Conservation (phyloP, 2,113 vertebrate genomes). For the Oryctolagus cuniculus region DNA sequence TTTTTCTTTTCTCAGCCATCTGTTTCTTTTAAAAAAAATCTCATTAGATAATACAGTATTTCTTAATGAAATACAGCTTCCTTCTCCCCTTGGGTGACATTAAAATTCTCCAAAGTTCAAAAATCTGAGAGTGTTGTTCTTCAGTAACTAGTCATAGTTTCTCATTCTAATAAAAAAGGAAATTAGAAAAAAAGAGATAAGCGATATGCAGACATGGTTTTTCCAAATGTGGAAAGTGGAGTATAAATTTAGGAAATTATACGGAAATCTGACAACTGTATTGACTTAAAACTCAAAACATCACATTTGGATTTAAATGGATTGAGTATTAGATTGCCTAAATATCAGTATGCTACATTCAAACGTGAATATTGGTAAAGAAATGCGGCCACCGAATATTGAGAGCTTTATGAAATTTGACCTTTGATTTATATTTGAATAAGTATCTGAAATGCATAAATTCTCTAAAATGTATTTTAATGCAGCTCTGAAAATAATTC, state of each 20-base stretch:
- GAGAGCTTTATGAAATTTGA: background rate
- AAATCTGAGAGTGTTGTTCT: background rate
- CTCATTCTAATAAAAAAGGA: background rate
- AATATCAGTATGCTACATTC: background rate
- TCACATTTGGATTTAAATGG: background rate
- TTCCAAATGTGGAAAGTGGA: background rate
- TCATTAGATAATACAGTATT: background rate
- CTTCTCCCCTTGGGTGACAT: background rate
- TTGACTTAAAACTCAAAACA: constrained; percentile 31
- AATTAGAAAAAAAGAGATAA: background rate
- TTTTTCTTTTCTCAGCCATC: background rate
- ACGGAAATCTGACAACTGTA: background rate
- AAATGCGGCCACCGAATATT: background rate
- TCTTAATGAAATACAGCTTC: background rate
- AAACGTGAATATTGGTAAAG: background rate
- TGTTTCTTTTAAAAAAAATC: background rate
- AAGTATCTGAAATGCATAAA: background rate
- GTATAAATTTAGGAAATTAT: background rate
- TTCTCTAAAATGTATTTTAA: constrained; percentile 50
- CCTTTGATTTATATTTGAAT: constrained; percentile 51
- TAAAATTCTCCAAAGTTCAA: background rate
- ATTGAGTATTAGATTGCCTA: background rate
- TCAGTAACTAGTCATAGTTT: constrained; percentile 23
- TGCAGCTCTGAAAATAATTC: constrained; percentile 9
- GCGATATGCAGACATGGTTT: background rate